These are phyloP conservation scores for Rhinolophus sinicus DNA, from an alignment of 2,113 vertebrate genomes.

Conservation along the genomic window DNA sequence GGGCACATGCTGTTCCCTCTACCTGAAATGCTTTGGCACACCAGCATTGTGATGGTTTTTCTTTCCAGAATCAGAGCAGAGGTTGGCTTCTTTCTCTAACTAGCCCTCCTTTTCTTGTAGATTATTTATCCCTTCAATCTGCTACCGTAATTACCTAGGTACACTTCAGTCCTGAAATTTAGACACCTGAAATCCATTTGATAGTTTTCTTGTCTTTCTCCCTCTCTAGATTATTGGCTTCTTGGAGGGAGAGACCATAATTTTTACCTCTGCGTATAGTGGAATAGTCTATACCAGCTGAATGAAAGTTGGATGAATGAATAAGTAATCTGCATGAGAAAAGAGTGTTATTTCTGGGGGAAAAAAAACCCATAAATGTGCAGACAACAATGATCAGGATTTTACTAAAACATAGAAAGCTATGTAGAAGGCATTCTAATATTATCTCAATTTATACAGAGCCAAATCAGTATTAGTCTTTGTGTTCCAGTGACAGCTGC, in stretches of 20 bases:
- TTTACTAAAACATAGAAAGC: conserved; percentile 2
- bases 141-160: not conserved
- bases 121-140: not conserved
- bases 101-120: not conserved
- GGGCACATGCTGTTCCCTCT: not conserved
- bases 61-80: not conserved
- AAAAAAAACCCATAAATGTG: not conserved
- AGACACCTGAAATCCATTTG: not conserved
- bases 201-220: not conserved
- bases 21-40: not conserved
- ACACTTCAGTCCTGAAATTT: not conserved
- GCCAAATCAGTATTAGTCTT: not conserved
- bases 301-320: not conserved
- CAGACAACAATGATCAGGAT: not conserved
- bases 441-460: not conserved
- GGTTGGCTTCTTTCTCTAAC: not conserved
- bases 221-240: not conserved
- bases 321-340: not conserved
- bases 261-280: not conserved
- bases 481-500: not conserved
- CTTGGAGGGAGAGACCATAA: not conserved
- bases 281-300: not conserved
- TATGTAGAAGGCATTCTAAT: not conserved
- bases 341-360: not conserved
- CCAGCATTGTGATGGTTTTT: not conserved